Evolutionary conservation across 2,113 vertebrate genomes (phyloP), one percentile per base, ranked within the genome.

Genomic region (Leptodactylus fuscus): DNA sequence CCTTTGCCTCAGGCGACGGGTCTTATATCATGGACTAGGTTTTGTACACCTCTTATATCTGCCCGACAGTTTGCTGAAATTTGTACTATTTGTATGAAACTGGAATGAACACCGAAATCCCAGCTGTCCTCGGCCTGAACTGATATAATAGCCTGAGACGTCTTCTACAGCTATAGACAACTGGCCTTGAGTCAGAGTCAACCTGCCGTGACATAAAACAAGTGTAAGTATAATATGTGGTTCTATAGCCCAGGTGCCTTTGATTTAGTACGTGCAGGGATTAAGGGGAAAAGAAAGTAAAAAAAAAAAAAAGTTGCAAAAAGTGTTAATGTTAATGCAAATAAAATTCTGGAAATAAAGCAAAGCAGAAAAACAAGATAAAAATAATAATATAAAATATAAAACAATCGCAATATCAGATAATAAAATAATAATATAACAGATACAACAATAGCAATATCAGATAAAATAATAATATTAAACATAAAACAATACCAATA

Each of bases 1-100:
- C 76, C 51, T 32, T 22, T 46, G 76, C 84, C 71, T 81, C 76
- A 86, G 77, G 84, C 62, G 55, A 73, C 84, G 41, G 77, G 69
- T 81, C 49, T 67, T 81, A 73, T 81, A 86, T 71, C 65, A 80
- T 58, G 27, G 34, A 83, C 55, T 71, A 60, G 27, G 55, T 32
- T 73, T 71, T 81, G 62, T 12, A 73, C 51, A 73, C n/a, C 38
- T 73, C 76, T 86, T 44, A 73, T 71, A 86, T 86, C 51, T 79
- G 48, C 11, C 46, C 18, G 49, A 81, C 65, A 71, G 29, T 70
- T 38, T n/a, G 36, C 49, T 81, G 76, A 81, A 71, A 85, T 73
- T 58, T 81, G 65, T 34, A 71, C 77, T 73, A 44, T 46, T 69
- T 41, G 67, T 69, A 49, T 41, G n/a, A 79, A 55, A 69, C 32